A percentile compares a stretch with the other conserved stretches of the same genome.
Evolutionary conservation across 2,113 vertebrate genomes (phyloP).

Genomic region (Ptychochromis oligacanthus): DNA sequence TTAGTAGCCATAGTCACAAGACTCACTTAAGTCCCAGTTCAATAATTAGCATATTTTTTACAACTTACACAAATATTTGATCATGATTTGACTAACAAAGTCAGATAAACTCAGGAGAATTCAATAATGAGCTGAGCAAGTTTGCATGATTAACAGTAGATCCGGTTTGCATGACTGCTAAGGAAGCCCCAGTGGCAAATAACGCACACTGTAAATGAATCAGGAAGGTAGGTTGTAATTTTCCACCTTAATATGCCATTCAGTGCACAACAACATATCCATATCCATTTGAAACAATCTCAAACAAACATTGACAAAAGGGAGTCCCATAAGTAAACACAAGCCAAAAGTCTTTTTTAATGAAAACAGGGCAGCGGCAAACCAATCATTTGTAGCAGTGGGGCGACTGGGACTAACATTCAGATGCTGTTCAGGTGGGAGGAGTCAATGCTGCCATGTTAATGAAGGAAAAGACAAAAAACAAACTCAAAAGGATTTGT

Average conservation of each 20-base stretch:
- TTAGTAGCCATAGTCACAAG: not conserved
- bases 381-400: not conserved
- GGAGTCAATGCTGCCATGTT: not conserved
- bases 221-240: not conserved
- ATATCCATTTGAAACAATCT: constrained; percentile 13
- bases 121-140: not conserved
- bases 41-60: not conserved
- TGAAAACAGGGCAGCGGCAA: not conserved
- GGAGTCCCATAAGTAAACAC: not conserved
- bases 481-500: not conserved
- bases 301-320: not conserved
- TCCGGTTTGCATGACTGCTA: constrained; percentile 12
- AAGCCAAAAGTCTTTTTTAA: not conserved
- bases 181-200: not conserved
- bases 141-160: constrained; percentile 7
- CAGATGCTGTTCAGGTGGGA: not conserved
- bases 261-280: not conserved
- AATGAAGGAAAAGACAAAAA: not conserved
- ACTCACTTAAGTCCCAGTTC: not conserved
- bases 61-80: not conserved
- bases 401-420: constrained; percentile 2
- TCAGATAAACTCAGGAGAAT: not conserved
- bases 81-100: constrained; percentile 6
- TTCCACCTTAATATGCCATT: constrained; percentile 8
- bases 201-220: not conserved